phyloP scores from a whole-genome alignment of 2,113 vertebrate species.

The Eudorcas thomsonii region DNA sequence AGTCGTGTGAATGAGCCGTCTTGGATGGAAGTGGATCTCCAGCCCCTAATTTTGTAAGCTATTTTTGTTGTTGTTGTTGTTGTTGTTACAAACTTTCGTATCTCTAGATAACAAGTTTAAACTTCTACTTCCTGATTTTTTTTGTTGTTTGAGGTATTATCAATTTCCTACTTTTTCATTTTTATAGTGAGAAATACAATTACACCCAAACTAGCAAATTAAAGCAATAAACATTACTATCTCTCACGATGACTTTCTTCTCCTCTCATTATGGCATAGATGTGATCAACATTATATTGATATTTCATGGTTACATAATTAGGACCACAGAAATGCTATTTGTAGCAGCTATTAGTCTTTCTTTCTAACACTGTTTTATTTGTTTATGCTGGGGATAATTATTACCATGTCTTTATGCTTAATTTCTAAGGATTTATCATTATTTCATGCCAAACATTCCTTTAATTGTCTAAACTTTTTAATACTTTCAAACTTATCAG shows the following conservation, averaged over 20 bases:
- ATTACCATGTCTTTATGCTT: neutral
- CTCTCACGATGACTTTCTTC: neutral
- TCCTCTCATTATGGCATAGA: neutral
- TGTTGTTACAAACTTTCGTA: neutral
- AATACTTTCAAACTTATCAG: neutral
- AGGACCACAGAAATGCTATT: neutral
- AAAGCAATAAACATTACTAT: neutral
- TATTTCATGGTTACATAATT: neutral
- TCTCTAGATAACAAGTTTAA: neutral
- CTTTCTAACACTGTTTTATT: neutral
- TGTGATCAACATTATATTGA: neutral
- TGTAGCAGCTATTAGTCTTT: neutral
- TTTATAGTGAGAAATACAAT: neutral
- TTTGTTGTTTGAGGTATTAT: neutral
- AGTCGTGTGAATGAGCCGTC: neutral
- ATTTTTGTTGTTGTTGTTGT: neutral
- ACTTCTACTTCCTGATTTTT: neutral
- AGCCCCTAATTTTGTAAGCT: neutral
- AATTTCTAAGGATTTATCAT: neutral
- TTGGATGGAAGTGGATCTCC: neutral
- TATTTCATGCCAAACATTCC: neutral
- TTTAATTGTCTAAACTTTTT: neutral
- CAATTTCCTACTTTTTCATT: neutral
- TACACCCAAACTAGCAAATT: neutral
- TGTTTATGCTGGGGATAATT: neutral